Percentiles rank a stretch among this genome's conserved stretches.
phyloP scores from a whole-genome alignment of 2,797 vertebrate genomes.

The Borostomias antarcticus region DNA sequence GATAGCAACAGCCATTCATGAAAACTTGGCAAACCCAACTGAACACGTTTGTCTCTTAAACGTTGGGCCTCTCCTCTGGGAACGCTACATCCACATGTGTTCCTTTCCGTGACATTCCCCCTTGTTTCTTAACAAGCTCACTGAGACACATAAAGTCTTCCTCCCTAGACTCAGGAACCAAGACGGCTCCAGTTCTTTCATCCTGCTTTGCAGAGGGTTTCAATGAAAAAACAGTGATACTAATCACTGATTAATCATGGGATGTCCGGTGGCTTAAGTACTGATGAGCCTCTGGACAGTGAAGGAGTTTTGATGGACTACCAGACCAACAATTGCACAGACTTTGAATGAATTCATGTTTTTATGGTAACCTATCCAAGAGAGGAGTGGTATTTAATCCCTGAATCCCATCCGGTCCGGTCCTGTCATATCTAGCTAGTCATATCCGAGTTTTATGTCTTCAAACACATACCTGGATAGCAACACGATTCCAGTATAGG shows the following conservation, averaged over 20 bases:
- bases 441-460: conserved; percentile 41
- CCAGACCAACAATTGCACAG: background rate
- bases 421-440: no score
- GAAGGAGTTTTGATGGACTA: background rate
- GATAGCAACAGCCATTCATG: conserved; percentile 54
- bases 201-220: conserved; percentile 49
- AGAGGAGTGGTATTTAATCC: conserved; percentile 21
- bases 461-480: conserved; percentile 35
- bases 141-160: conserved; percentile 66
- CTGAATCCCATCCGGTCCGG: conserved; percentile 32
- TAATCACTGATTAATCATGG: conserved; percentile 8
- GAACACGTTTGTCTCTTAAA: conserved; percentile 66
- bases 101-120: conserved; percentile 65
- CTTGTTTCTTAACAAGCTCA: conserved; percentile 69
- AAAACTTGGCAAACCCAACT: conserved; percentile 28
- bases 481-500: conserved; percentile 52
- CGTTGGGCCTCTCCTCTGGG: conserved; percentile 52
- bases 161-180: conserved; percentile 50
- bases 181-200: conserved; percentile 59
- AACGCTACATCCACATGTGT: conserved; percentile 61
- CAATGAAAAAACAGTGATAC: conserved; percentile 36
- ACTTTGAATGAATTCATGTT: conserved; percentile 37
- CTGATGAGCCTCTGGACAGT: conserved; percentile 6
- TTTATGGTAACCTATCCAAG: conserved; percentile 13
- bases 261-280: background rate